phyloP scores from a whole-genome alignment of 37 sponge, comb jelly and placozoan genomes.

The Oscarella lobularis region DNA sequence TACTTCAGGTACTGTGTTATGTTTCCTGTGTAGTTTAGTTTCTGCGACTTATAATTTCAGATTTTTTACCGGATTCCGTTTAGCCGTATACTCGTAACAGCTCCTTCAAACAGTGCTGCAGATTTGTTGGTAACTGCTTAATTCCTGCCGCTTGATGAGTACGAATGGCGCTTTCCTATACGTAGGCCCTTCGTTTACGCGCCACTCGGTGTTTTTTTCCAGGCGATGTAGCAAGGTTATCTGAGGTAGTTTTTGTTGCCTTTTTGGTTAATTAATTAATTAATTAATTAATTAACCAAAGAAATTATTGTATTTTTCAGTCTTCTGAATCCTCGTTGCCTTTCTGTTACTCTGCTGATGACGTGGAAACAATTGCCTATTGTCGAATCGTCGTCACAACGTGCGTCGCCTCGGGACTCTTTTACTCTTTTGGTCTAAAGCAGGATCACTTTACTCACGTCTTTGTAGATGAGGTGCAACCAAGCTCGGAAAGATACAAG shows the following conservation, averaged over 20 bases:
- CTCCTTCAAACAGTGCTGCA: slow-evolving; percentile 30
- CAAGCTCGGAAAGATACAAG: too few relatives aligned
- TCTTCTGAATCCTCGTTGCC: slow-evolving; percentile 15
- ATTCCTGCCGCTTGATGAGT: too few relatives aligned
- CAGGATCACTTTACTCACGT: slow-evolving; percentile 57
- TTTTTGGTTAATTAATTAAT: too few relatives aligned
- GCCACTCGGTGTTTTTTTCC: too few relatives aligned
- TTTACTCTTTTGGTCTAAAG: slow-evolving; percentile 20
- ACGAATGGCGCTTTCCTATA: too few relatives aligned
- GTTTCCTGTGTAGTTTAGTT: not conserved
- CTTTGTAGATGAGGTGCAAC: slow-evolving; percentile 48
- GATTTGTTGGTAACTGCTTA: slow-evolving; percentile 20
- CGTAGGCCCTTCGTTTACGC: too few relatives aligned
- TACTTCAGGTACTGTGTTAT: slow-evolving; percentile 46
- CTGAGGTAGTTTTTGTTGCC: too few relatives aligned
- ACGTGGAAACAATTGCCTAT: slow-evolving; percentile 20
- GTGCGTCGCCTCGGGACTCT: slow-evolving; percentile 52
- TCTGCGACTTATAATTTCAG: not conserved
- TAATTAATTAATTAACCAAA: too few relatives aligned
- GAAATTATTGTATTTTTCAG: not conserved
- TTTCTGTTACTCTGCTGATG: slow-evolving; percentile 30
- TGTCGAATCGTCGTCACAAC: slow-evolving; percentile 40
- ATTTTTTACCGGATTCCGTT: not conserved
- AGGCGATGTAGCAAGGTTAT: not conserved
- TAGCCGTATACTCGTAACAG: slow-evolving; percentile 13